These are phyloP conservation scores for Andricus grossulariae DNA, from an alignment of 1,140 invertebrate species.

Conservation along the genomic window DNA sequence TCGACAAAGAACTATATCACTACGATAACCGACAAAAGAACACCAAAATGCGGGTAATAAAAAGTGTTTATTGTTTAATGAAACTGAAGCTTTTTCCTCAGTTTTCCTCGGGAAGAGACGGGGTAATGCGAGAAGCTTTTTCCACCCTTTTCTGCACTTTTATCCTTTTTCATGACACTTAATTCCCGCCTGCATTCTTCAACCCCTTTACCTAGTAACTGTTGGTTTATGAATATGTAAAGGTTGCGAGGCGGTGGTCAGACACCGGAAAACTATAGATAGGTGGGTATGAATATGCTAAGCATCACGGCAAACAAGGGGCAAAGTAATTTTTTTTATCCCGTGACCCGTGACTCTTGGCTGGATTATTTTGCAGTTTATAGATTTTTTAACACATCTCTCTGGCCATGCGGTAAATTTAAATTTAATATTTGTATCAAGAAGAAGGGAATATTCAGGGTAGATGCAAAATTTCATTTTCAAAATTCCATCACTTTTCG, in stretches of 20 bases:
- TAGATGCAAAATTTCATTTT: too few species aligned
- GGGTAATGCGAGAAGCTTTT: not conserved
- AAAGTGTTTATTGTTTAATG: too few species aligned
- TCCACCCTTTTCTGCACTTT: not conserved
- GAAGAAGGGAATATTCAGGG: too few species aligned
- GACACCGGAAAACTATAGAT: slow-evolving; percentile 64
- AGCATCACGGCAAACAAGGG: slow-evolving; percentile 47
- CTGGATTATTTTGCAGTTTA: not conserved
- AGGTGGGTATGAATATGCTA: slow-evolving; percentile 61
- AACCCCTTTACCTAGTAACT: slow-evolving; percentile 20
- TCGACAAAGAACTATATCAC: too few species aligned
- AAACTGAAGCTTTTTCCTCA: too few species aligned
- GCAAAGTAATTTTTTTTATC: slow-evolving; percentile 52
- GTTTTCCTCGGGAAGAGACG: not conserved
- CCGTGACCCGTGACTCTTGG: slow-evolving; percentile 6
- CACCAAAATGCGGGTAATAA: too few species aligned
- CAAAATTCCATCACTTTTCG: too few species aligned
- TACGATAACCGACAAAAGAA: too few species aligned
- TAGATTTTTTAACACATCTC: not conserved
- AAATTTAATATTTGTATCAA: too few species aligned
- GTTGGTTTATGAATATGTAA: slow-evolving; percentile 64
- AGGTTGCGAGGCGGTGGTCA: slow-evolving; percentile 57
- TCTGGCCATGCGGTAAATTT: too few species aligned
- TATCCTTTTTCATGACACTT: slow-evolving; percentile 13
- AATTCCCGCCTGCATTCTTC: not conserved